phyloP scores from a whole-genome alignment of 2,888 invertebrate species.

The Caenorhabditis panamensis region DNA sequence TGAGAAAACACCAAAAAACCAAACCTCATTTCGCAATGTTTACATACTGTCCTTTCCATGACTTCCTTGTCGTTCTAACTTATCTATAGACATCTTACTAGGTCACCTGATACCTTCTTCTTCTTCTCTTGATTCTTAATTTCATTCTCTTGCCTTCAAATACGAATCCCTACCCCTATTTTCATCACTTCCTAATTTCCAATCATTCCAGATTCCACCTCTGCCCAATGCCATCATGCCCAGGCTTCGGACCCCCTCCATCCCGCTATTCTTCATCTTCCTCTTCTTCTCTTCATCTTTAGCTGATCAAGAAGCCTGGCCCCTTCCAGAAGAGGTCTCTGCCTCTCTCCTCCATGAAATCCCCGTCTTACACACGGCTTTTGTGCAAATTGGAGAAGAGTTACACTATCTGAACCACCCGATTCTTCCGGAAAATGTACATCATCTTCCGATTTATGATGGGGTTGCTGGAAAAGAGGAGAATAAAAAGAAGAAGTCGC shows the following conservation, averaged over 20 bases:
- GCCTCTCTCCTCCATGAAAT: slow-evolving; percentile 62
- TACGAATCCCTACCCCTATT: too few species aligned
- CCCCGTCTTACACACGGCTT: slow-evolving; percentile 84
- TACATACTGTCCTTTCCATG: too few species aligned
- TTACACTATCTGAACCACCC: slow-evolving; percentile 85
- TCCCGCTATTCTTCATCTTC: slow-evolving; percentile 6
- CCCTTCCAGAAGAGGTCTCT: slow-evolving; percentile 53
- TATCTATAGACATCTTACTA: too few species aligned
- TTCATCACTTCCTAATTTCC: too few species aligned
- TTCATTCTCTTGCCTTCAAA: too few species aligned
- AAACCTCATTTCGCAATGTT: too few species aligned
- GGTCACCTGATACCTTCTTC: too few species aligned
- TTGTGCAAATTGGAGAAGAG: slow-evolving; percentile 87
- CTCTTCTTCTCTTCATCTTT: slow-evolving; percentile 20
- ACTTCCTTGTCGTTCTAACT: too few species aligned
- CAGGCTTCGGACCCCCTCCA: background rate
- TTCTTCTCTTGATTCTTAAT: too few species aligned
- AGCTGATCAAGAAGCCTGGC: slow-evolving; percentile 56
- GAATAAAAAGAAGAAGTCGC: background rate
- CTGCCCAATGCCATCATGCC: too few species aligned
- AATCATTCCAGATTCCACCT: slow-evolving; percentile 4
- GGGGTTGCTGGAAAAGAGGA: background rate
- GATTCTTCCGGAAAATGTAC: slow-evolving; percentile 36
- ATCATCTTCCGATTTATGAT: slow-evolving; percentile 34
- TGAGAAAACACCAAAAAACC: too few species aligned